Evolutionary conservation across 2,888 invertebrate species (phyloP).

Genomic region (Pandemis heparana): DNA sequence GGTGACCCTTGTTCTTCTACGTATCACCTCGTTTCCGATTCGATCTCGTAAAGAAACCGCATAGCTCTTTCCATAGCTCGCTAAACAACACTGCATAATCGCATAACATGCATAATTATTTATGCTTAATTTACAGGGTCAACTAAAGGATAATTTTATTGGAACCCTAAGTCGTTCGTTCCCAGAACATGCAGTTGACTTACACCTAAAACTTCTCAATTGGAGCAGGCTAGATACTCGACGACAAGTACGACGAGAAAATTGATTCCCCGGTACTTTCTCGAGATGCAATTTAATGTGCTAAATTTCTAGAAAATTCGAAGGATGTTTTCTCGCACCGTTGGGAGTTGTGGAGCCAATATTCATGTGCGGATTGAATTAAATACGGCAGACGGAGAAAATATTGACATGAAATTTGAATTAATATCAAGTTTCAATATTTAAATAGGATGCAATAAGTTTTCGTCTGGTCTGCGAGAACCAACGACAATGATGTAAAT

Average conservation of each 20-base stretch:
- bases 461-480: neutral
- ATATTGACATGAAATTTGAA: constrained; percentile 12
- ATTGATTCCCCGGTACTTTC: constrained; percentile 71
- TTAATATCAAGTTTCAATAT: neutral
- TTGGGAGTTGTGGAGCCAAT: constrained; percentile 10
- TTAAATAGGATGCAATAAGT: neutral
- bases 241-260: constrained; percentile 54
- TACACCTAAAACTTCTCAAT: constrained; percentile 46
- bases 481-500: neutral
- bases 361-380: constrained; percentile 12
- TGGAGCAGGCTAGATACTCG: constrained; percentile 57
- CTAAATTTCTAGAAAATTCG: constrained; percentile 34
- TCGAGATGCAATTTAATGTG: constrained; percentile 40
- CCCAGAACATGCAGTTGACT: constrained; percentile 52
- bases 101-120: too few species aligned
- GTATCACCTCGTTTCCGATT: too few species aligned
- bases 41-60: too few species aligned
- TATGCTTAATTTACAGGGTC: too few species aligned
- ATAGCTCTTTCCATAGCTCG: too few species aligned
- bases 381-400: constrained; percentile 3
- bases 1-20: too few species aligned
- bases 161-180: constrained; percentile 45
- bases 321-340: constrained; percentile 16
- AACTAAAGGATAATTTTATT: neutral
- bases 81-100: too few species aligned